These are phyloP conservation scores for Holacanthella duospinosa DNA, from an alignment of 2,888 invertebrate species.

Conservation along the genomic window DNA sequence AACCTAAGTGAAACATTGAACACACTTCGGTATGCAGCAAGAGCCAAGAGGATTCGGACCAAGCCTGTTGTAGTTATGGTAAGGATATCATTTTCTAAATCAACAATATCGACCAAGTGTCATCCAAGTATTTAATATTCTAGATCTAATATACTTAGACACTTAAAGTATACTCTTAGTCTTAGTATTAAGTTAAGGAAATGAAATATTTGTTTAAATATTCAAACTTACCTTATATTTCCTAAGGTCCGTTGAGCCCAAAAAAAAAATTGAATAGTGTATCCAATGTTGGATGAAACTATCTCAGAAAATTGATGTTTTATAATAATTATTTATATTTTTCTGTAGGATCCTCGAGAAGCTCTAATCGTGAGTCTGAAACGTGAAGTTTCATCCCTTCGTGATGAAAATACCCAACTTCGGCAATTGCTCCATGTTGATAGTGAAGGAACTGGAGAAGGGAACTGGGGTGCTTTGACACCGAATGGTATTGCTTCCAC, in stretches of 20 bases:
- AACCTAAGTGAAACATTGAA: conserved; percentile 80
- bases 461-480: conserved; percentile 18
- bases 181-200: no score
- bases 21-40: conserved; percentile 79
- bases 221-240: no score
- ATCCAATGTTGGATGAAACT: no score
- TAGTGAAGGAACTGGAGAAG: conserved; percentile 21
- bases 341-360: conserved; percentile 71
- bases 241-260: no score
- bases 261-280: background rate
- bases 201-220: no score
- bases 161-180: no score
- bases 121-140: background rate
- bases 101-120: background rate
- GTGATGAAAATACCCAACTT: conserved; percentile 79
- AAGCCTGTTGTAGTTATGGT: conserved; percentile 91
- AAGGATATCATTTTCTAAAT: conserved; percentile 41
- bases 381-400: conserved; percentile 70
- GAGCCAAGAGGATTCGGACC: conserved; percentile 83
- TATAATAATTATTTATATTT: conserved; percentile 6
- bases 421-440: conserved; percentile 47
- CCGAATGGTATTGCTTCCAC: conserved; percentile 11
- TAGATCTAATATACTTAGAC: no score
- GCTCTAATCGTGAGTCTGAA: conserved; percentile 79
- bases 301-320: no score